These are phyloP conservation scores for Oasisia sp. DNA, from an alignment of 2,888 invertebrate species.

Conservation along the genomic window DNA sequence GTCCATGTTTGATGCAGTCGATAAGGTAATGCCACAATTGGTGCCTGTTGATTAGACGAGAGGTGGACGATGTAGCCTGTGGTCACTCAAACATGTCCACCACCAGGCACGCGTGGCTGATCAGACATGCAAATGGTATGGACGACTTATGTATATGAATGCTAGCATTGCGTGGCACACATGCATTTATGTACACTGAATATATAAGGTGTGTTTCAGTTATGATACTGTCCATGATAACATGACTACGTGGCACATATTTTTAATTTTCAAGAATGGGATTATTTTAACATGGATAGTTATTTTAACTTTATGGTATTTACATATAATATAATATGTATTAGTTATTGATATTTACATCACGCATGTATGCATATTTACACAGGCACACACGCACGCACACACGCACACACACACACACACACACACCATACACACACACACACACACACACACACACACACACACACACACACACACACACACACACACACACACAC, in stretches of 20 bases:
- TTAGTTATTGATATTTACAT: background rate
- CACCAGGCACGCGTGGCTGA: background rate
- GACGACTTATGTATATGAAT: background rate
- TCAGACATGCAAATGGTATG: background rate
- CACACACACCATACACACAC: background rate
- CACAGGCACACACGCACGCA: background rate
- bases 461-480: too few relatives aligned
- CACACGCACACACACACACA: background rate
- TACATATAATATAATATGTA: background rate
- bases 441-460: background rate
- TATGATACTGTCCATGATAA: background rate
- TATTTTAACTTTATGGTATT: background rate
- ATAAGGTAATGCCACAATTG: background rate
- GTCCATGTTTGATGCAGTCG: background rate
- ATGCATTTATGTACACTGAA: background rate
- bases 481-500: too few relatives aligned
- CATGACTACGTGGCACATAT: background rate
- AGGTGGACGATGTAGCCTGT: background rate
- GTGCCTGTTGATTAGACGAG: background rate
- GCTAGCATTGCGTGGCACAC: background rate
- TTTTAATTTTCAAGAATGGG: background rate
- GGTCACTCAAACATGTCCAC: too few relatives aligned
- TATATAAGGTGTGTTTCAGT: background rate
- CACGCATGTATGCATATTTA: background rate
- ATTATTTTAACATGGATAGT: background rate